A percentile compares a stretch with the other conserved stretches of the same genome.
These are phyloP conservation scores for Cydia amplana DNA, from an alignment of 1,140 invertebrate genomes.

Conservation along the genomic window DNA sequence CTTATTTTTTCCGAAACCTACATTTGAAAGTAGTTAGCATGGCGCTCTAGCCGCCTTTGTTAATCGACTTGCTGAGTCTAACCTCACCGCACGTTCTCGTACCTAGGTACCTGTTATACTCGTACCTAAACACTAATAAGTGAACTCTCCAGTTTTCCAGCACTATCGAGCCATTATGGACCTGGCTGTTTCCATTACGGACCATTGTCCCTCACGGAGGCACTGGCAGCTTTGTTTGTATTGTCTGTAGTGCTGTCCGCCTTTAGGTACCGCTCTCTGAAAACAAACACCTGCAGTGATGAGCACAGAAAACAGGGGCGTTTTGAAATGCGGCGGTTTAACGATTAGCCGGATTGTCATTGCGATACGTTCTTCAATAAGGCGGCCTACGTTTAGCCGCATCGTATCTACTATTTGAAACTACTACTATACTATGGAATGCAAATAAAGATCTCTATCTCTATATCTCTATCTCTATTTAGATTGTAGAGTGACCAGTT, in stretches of 20 bases:
- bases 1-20: not conserved
- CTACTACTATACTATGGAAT: too few species aligned
- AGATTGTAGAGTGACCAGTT: too few species aligned
- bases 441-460: too few species aligned
- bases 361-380: too few species aligned
- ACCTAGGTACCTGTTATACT: not conserved
- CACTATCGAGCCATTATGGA: conserved; percentile 27
- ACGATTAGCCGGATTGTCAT: too few species aligned
- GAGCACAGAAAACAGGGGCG: too few species aligned
- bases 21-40: not conserved
- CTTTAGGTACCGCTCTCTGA: not conserved
- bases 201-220: not conserved
- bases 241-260: conserved; percentile 15
- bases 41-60: too few species aligned
- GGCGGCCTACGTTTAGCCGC: too few species aligned
- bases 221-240: conserved; percentile 25
- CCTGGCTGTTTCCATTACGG: conserved; percentile 21
- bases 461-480: too few species aligned
- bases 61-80: not conserved
- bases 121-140: conserved; percentile 14
- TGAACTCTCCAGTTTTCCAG: conserved; percentile 1
- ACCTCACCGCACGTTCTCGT: not conserved
- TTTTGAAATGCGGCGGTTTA: too few species aligned
- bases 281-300: conserved; percentile 3
- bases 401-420: too few species aligned